A percentile compares a stretch with the other conserved stretches of the same genome.
phyloP scores from a whole-genome alignment of 2,113 vertebrate genomes.

The Pachypanchax playfairii region DNA sequence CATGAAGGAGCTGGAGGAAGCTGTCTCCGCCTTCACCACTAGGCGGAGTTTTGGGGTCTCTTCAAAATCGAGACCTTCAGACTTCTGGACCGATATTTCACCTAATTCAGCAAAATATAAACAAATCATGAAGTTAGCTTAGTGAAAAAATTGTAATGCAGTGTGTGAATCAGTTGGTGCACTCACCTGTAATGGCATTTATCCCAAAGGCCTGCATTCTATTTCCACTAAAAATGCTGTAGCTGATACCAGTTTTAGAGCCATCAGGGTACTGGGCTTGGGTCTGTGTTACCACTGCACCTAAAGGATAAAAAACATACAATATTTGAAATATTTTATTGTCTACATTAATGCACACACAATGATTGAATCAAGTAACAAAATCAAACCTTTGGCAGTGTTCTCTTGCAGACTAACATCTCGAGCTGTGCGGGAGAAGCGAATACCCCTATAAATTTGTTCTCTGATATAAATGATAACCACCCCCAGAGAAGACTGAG shows the following conservation, averaged over 20 bases:
- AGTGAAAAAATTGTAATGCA: neutral
- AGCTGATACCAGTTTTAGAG: conserved; percentile 85
- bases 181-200: conserved; percentile 87
- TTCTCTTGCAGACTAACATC: conserved; percentile 91
- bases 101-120: conserved; percentile 75
- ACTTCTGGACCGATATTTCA: conserved; percentile 88
- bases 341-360: neutral
- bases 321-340: neutral
- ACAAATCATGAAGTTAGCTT: neutral
- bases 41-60: conserved; percentile 87
- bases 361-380: neutral
- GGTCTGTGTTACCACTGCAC: conserved; percentile 84
- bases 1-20: conserved; percentile 87
- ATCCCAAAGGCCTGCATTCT: conserved; percentile 87
- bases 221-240: conserved; percentile 95
- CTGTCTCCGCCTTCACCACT: conserved; percentile 93
- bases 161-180: neutral
- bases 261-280: conserved; percentile 86
- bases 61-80: conserved; percentile 90
- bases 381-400: conserved; percentile 84
- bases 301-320: conserved; percentile 68
- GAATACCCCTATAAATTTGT: conserved; percentile 85
- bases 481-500: conserved; percentile 91
- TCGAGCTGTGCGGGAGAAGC: conserved; percentile 84
- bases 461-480: conserved; percentile 89